Evolutionary conservation across 2,113 vertebrate genomes (phyloP), one percentile per base, ranked within the genome.

Genomic region (Onychostruthus taczanowskii): DNA sequence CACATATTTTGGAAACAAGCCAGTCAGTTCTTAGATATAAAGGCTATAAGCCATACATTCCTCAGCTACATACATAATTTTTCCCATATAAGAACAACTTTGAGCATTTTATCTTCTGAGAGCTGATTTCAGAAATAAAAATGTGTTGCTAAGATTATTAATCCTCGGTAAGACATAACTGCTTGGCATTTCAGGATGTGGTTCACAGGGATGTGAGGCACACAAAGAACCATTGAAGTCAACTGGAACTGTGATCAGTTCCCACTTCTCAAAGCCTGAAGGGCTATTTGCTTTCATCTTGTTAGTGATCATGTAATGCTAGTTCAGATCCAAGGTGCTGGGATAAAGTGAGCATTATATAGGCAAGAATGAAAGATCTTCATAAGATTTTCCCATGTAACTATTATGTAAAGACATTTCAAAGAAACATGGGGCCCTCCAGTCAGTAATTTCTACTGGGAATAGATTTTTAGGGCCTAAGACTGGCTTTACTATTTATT

Each of bases 201-300:
- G 84, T 74, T 96, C 61, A 62, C 76, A 79, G 53, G 58, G 47
- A 74, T 73, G 33, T 46, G 39, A 92, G 75, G 53, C 66, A 76
- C 26, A 90, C 84, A 88, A 72, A 91, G 64, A 94, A 35, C 69
- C 28, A 69, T 3, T 92, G 94, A 96, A 90, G 66, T 61, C 73
- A 93, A 82, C 44, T 62, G 68, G 41, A 84, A 58, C 90, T 72
- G 62, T 89, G 80, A 67, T 91, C 80, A 81, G 64, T 63, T 93
- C 43, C 46, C 66, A 56, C 85, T 83, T 90, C 75, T 84, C 50
- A 72, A 70, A 92, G 77, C 67, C 61, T 93, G 52, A 93, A 84
- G 56, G 47, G n/a, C 23, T 77, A 28, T 86, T 88, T 92, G 27
- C 87, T 96, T 95, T 97, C 88, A 81, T 93, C 92, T 95, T 70